Evolutionary conservation across 2,888 invertebrate genomes (phyloP).

Genomic region (Himalopsyche anomala): DNA sequence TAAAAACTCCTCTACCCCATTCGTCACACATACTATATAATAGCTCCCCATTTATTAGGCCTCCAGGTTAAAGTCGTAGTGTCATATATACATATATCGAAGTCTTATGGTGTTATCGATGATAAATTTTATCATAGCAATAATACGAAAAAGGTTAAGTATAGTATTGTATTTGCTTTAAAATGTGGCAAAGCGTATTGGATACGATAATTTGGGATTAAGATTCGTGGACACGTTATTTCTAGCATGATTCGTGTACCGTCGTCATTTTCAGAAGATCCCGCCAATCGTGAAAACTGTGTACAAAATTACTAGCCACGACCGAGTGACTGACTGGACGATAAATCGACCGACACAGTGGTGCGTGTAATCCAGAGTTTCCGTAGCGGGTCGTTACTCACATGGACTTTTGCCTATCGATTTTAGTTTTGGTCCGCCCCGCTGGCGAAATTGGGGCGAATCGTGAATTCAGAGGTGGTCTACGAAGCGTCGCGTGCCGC

Average conservation of each 20-base stretch:
- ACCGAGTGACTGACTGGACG: conserved; percentile 5
- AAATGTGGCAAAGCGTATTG: too few species aligned
- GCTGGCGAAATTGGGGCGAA: conserved; percentile 3
- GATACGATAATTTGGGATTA: not conserved
- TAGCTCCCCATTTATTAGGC: too few species aligned
- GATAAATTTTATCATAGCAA: too few species aligned
- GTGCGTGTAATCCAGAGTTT: conserved; percentile 31
- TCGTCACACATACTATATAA: too few species aligned
- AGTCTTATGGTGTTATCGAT: too few species aligned
- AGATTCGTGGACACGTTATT: not conserved
- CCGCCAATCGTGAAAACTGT: not conserved
- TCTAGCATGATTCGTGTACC: not conserved
- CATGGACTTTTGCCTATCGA: conserved; percentile 45
- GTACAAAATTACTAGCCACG: not conserved
- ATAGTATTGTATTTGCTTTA: too few species aligned
- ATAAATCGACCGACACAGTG: conserved; percentile 18
- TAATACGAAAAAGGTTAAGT: too few species aligned
- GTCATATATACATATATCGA: too few species aligned
- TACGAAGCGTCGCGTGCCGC: not conserved
- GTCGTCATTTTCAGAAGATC: not conserved
- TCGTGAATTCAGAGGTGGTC: conserved; percentile 8
- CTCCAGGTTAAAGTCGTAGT: too few species aligned
- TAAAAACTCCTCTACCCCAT: too few species aligned
- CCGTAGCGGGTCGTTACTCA: conserved; percentile 14
- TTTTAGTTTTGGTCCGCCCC: conserved; percentile 9